Percentiles rank a stretch among this genome's conserved stretches.
Evolutionary conservation across 2,888 invertebrate genomes (phyloP).

Genomic region (Drosophila bunnanda): DNA sequence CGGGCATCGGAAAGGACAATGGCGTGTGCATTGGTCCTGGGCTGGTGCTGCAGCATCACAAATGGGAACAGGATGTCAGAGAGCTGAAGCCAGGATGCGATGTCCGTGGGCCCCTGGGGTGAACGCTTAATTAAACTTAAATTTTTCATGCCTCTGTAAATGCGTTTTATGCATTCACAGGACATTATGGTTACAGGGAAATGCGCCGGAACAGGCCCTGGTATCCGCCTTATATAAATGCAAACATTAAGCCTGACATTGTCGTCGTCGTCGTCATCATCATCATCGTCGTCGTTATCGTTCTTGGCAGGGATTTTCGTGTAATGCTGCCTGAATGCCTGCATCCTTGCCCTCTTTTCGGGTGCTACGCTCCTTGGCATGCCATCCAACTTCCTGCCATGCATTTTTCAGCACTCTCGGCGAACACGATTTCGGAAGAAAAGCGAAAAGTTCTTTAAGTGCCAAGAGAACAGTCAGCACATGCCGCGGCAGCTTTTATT

Average conservation of each 20-base stretch:
- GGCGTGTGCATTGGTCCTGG: constrained; percentile 44
- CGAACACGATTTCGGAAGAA: constrained; percentile 20
- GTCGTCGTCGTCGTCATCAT: constrained; percentile 39
- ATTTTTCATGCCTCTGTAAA: constrained; percentile 70
- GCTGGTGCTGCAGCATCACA: constrained; percentile 21
- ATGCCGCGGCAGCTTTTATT: constrained; percentile 24
- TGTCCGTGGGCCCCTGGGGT: constrained; percentile 50
- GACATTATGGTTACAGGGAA: constrained; percentile 29
- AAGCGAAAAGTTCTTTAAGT: constrained; percentile 19
- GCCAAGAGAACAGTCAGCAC: constrained; percentile 31
- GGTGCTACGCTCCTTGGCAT: constrained; percentile 42
- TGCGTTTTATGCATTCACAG: constrained; percentile 44
- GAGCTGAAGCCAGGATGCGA: constrained; percentile 52
- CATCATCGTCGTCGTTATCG: constrained; percentile 36
- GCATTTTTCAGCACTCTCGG: constrained; percentile 51
- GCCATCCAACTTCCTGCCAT: constrained; percentile 43
- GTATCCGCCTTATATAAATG: constrained; percentile 22
- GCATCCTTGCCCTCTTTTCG: constrained; percentile 43
- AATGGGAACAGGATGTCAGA: constrained; percentile 66
- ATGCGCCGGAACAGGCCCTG: constrained; percentile 9
- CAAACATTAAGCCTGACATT: constrained; percentile 51
- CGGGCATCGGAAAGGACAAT: constrained; percentile 67
- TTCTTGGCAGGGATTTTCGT: constrained; percentile 45
- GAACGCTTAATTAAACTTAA: constrained; percentile 78
- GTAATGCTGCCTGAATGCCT: constrained; percentile 35